A percentile compares a stretch with the other conserved stretches of the same genome.
These are phyloP conservation scores for Brachionus plicatilis DNA, from an alignment of 1,140 invertebrate genomes.

Conservation along the genomic window DNA sequence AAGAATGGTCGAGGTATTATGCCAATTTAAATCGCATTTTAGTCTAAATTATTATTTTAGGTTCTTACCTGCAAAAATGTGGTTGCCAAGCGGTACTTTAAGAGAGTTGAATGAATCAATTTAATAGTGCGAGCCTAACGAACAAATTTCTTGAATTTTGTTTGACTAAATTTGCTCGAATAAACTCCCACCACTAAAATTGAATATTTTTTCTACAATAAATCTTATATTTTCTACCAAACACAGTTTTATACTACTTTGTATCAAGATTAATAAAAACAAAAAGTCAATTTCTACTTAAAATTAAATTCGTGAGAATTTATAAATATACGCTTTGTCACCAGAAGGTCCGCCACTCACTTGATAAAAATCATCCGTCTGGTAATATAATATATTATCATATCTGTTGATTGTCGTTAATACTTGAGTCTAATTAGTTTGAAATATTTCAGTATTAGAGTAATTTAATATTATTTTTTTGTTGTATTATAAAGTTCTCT, in stretches of 20 bases:
- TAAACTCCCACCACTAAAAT: conserved; percentile 18
- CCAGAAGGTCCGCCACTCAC: conserved; percentile 26
- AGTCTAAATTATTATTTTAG: neutral
- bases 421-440: conserved; percentile 3
- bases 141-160: conserved; percentile 32
- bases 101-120: conserved; percentile 21
- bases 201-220: conserved; percentile 17
- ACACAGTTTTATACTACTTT: neutral
- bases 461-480: neutral
- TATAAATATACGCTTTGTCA: conserved; percentile 9
- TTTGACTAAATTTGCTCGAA: conserved; percentile 19
- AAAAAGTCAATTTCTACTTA: neutral
- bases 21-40: neutral
- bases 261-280: neutral
- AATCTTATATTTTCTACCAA: neutral
- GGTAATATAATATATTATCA: conserved; percentile 23
- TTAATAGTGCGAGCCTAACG: conserved; percentile 41
- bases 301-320: conserved; percentile 30
- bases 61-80: neutral
- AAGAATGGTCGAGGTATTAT: conserved; percentile 15
- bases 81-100: neutral
- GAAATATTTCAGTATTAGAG: neutral
- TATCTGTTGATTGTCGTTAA: neutral
- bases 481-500: neutral
- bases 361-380: neutral